Evolutionary conservation across 2,797 vertebrate genomes (phyloP).

Genomic region (Yasuhikotakia modesta): DNA sequence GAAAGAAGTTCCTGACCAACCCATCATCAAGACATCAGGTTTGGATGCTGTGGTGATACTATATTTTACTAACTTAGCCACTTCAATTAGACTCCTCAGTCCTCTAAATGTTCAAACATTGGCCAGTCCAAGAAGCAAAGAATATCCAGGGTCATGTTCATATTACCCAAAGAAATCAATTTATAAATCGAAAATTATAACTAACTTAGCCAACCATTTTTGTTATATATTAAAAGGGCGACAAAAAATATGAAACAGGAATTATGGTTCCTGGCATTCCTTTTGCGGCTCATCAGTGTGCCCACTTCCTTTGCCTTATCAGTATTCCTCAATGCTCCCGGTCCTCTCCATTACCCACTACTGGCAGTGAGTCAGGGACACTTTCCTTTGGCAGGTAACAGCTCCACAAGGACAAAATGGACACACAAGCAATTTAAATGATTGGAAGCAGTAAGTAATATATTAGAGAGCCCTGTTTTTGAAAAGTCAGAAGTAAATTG

Average conservation of each 20-base stretch:
- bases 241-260: constrained; percentile 36
- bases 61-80: constrained; percentile 77
- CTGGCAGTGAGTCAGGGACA: constrained; percentile 60
- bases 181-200: too few species aligned
- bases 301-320: constrained; percentile 60
- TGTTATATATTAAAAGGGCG: constrained; percentile 62
- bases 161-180: constrained; percentile 46
- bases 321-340: constrained; percentile 53
- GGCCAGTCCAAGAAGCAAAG: constrained; percentile 17
- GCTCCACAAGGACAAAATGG: constrained; percentile 59
- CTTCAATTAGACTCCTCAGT: constrained; percentile 54
- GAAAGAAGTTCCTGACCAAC: constrained; percentile 35
- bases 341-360: constrained; percentile 40
- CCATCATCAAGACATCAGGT: constrained; percentile 77
- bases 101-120: neutral
- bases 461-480: constrained; percentile 46
- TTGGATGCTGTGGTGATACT: constrained; percentile 77
- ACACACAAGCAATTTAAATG: constrained; percentile 62
- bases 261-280: constrained; percentile 33
- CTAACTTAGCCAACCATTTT: constrained; percentile 51
- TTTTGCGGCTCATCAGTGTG: constrained; percentile 24
- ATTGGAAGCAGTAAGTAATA: constrained; percentile 55
- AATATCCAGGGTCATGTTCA: constrained; percentile 49
- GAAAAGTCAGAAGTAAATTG: constrained; percentile 29
- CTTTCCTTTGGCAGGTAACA: constrained; percentile 56